A percentile compares a stretch with the other conserved stretches of the same genome.
Conservation (phyloP, 2,888 invertebrate species). For the Nomada flava region DNA sequence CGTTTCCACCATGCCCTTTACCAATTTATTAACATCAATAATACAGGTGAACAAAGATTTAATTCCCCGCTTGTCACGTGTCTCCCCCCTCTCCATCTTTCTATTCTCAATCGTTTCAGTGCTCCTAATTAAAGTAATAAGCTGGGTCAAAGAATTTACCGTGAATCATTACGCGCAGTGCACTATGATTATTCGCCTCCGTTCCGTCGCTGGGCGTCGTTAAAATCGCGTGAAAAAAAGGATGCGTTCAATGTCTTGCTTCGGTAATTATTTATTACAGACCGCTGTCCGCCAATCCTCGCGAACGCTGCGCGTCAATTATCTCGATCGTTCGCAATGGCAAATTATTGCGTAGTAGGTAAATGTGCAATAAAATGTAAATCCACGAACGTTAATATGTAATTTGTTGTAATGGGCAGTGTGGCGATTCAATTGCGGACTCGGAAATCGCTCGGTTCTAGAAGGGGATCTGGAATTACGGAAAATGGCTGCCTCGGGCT, state of each 20-base stretch:
- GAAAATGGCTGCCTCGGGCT: too few species aligned
- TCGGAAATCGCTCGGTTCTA: too few species aligned
- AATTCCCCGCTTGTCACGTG: constrained; percentile 43
- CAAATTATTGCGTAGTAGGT: neutral
- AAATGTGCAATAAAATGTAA: constrained; percentile 2
- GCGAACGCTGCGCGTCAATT: constrained; percentile 1
- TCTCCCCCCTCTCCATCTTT: neutral
- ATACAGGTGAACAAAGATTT: constrained; percentile 40
- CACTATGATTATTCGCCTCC: constrained; percentile 40
- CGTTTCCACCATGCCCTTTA: constrained; percentile 3
- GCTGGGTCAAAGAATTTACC: constrained; percentile 58
- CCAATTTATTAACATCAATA: constrained; percentile 49
- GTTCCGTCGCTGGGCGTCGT: constrained; percentile 15
- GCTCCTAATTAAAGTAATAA: constrained; percentile 54
- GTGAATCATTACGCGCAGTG: constrained; percentile 48
- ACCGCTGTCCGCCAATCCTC: constrained; percentile 23
- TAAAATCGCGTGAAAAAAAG: constrained; percentile 45
- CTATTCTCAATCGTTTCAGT: constrained; percentile 11
- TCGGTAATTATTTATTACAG: constrained; percentile 57
- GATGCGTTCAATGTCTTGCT: constrained; percentile 43
- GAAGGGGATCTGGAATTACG: too few species aligned
- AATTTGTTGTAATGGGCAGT: neutral
- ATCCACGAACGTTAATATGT: neutral
- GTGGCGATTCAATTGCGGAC: too few species aligned
- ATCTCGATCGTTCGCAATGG: constrained; percentile 2